phyloP scores from a whole-genome alignment of 1,140 invertebrate species.

The Drosophila eugracilis region DNA sequence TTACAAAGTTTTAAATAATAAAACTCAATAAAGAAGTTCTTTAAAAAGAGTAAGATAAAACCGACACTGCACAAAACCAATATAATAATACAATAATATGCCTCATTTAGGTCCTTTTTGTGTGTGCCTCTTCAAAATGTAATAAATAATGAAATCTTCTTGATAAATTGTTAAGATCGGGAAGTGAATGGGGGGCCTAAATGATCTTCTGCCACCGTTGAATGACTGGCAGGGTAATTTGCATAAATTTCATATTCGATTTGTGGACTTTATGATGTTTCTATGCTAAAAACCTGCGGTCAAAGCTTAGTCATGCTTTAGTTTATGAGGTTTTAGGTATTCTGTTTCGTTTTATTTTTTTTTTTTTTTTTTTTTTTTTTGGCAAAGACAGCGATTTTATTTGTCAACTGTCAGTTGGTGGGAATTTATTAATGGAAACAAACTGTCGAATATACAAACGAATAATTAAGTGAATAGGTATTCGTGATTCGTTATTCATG shows the following conservation, averaged over 20 bases:
- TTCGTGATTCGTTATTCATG: conserved; percentile 25
- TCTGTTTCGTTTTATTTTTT: conserved; percentile 12
- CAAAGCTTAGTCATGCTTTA: conserved; percentile 52
- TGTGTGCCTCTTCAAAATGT: neutral
- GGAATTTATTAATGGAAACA: conserved; percentile 62
- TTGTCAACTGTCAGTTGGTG: conserved; percentile 54
- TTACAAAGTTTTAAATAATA: too few species aligned
- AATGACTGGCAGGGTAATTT: conserved; percentile 36
- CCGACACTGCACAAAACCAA: too few species aligned
- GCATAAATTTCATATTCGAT: conserved; percentile 58
- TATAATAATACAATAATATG: conserved; percentile 10
- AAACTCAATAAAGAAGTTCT: too few species aligned
- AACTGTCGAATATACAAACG: conserved; percentile 36
- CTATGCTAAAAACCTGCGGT: conserved; percentile 44
- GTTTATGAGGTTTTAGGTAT: conserved; percentile 42
- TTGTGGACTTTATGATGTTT: conserved; percentile 58
- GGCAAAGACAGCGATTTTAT: conserved; percentile 39
- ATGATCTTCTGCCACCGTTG: conserved; percentile 66
- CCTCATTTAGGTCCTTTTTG: neutral
- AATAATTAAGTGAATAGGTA: conserved; percentile 36
- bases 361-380: conserved; percentile 20
- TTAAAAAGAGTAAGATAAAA: too few species aligned
- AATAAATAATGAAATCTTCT: neutral
- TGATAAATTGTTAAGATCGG: conserved; percentile 9
- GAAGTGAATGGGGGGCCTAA: conserved; percentile 25